Conservation (phyloP, 2,113 vertebrate genomes). For the Tonatia bakeri region DNA sequence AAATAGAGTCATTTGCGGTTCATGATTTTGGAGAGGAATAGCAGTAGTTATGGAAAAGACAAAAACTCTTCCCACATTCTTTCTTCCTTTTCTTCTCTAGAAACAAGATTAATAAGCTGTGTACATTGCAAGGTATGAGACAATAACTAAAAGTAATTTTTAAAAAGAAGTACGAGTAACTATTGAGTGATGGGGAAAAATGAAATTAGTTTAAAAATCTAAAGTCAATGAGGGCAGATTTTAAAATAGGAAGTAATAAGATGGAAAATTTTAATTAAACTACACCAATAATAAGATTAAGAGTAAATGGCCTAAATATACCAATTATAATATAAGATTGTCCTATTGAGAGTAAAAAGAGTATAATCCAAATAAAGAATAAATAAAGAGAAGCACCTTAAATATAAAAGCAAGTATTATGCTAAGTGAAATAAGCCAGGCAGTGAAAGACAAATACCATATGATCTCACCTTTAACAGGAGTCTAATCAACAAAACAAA, state of each 20-base stretch:
- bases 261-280: neutral
- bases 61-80: neutral
- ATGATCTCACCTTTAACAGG: too few relatives aligned
- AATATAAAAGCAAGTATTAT: neutral
- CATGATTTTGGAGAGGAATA: neutral
- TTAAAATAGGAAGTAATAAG: neutral
- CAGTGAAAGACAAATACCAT: too few relatives aligned
- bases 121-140: neutral
- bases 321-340: neutral
- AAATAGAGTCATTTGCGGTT: neutral
- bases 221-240: neutral
- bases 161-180: neutral
- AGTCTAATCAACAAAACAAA: too few relatives aligned
- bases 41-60: neutral
- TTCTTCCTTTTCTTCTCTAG: neutral
- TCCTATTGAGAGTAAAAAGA: neutral
- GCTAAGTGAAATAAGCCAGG: too few relatives aligned
- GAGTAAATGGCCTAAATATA: neutral
- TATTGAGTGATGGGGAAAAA: neutral
- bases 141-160: neutral
- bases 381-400: neutral
- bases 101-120: neutral
- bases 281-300: neutral
- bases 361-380: neutral
- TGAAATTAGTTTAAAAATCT: neutral